Evolutionary conservation across 2,888 invertebrate species (phyloP).

Genomic region (Mythimna pallens): DNA sequence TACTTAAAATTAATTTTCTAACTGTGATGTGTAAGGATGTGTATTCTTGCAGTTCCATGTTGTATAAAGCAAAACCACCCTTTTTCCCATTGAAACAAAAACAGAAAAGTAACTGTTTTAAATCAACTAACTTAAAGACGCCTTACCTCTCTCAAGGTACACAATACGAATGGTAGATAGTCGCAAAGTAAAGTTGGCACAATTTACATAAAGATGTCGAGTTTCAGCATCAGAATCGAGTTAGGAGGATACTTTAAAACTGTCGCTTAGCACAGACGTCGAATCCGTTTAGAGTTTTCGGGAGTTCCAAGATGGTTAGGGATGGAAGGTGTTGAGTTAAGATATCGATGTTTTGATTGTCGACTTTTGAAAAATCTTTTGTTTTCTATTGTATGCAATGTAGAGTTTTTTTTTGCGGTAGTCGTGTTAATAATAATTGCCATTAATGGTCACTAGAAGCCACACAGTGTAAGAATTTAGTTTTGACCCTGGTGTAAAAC

Average conservation of each 20-base stretch:
- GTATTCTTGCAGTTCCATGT: too few relatives aligned
- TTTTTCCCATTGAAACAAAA: background rate
- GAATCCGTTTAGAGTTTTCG: constrained; percentile 88
- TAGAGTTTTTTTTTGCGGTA: too few relatives aligned
- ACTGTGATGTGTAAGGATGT: too few relatives aligned
- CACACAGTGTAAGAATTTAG: too few relatives aligned
- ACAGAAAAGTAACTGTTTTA: background rate
- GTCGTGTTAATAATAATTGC: too few relatives aligned
- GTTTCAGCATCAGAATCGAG: constrained; percentile 88
- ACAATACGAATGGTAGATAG: constrained; percentile 63
- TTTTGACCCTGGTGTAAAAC: too few relatives aligned
- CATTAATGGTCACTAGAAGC: too few relatives aligned
- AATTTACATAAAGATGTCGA: constrained; percentile 89
- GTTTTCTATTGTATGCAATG: background rate
- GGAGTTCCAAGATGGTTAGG: constrained; percentile 73
- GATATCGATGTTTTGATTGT: constrained; percentile 30
- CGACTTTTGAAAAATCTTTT: background rate
- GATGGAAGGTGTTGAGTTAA: constrained; percentile 45
- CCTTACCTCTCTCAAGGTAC: constrained; percentile 25
- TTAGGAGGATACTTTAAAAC: constrained; percentile 89
- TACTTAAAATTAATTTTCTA: too few relatives aligned
- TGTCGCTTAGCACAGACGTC: constrained; percentile 89
- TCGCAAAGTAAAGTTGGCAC: constrained; percentile 77
- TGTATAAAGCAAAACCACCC: background rate
- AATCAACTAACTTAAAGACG: constrained; percentile 28